A percentile compares a stretch with the other conserved stretches of the same genome.
Conservation (phyloP, 2,797 vertebrate genomes). For the Enteromius mattozi region DNA sequence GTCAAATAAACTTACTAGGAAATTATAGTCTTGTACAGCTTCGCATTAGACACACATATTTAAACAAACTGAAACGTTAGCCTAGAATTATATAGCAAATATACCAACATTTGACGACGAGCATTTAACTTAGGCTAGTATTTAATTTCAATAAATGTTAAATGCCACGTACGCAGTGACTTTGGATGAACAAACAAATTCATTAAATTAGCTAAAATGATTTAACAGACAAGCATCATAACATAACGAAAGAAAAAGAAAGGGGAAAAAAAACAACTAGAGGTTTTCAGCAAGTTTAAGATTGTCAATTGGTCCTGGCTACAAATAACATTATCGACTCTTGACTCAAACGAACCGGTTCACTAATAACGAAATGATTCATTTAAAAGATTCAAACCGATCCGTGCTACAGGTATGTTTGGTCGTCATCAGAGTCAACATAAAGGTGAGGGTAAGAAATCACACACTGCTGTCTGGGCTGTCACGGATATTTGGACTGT, state of each 20-base stretch:
- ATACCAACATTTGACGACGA: not conserved
- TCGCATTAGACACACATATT: not conserved
- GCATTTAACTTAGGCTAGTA: not conserved
- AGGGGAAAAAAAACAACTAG: too few relatives aligned
- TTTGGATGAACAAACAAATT: not conserved
- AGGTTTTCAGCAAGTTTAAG: too few relatives aligned
- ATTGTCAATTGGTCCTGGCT: not conserved
- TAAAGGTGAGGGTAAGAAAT: not conserved
- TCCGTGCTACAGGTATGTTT: conserved; percentile 5
- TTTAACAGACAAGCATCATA: too few relatives aligned
- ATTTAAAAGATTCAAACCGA: conserved; percentile 4
- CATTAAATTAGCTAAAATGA: too few relatives aligned
- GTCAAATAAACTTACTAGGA: not conserved
- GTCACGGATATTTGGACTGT: not conserved
- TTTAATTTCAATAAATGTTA: not conserved
- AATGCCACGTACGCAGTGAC: not conserved
- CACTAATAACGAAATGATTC: not conserved
- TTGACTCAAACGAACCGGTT: not conserved
- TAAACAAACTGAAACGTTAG: not conserved
- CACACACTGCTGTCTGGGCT: not conserved
- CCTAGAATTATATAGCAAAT: not conserved
- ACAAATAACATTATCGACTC: not conserved
- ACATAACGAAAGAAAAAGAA: too few relatives aligned
- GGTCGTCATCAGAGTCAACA: not conserved
- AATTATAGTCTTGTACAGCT: not conserved